Evolutionary conservation across 2,888 invertebrate genomes (phyloP), one percentile per base, ranked within the genome.

Genomic region (Agrotis clavis): DNA sequence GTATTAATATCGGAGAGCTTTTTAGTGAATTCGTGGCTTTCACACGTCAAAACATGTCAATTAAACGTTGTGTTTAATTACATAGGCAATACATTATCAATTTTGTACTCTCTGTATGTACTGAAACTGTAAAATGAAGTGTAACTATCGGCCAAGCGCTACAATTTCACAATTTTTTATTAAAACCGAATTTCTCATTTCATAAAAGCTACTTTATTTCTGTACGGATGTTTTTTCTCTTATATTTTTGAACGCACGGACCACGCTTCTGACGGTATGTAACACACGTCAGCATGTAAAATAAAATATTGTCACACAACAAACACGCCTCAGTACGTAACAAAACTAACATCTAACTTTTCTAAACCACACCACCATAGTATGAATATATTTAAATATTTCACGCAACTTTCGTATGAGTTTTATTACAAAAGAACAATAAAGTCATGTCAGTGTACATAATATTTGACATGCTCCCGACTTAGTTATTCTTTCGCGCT

Each of bases 361-460:
- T 7, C 48, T 48, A 74, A 48, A 48, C 57, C 25, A 63, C 51
- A 70, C n/a, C n/a, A n/a, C n/a, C 21, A 70, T 35, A 41, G 61
- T 48, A 62, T 70, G 74, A 77, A 77, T 77, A 60, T 61, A 74
- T 74, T 76, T 76, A 41, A 75, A 74, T 71, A 75, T 77, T 77
- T 60, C 30, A 54, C 48, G 54, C 18, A 60, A 64, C 57, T 77
- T 62, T 70, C n/a, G 9, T 25, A 48, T 18, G 51, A 77, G 68
- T 77, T 74, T 50, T 74, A 77, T 69, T 56, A 70, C 30, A 63
- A 71, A 68, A 77, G 41, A 59, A 48, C 18, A 75, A 59, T 50
- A 62, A 19, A 51, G 35, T 56, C 50, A 59, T 30, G 50, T n/a
- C 70, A 18, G 30, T 47, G 54, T 67, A 60, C 51, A 30, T 77